phyloP scores from a whole-genome alignment of 2,113 vertebrate species.

The Colaptes auratus region DNA sequence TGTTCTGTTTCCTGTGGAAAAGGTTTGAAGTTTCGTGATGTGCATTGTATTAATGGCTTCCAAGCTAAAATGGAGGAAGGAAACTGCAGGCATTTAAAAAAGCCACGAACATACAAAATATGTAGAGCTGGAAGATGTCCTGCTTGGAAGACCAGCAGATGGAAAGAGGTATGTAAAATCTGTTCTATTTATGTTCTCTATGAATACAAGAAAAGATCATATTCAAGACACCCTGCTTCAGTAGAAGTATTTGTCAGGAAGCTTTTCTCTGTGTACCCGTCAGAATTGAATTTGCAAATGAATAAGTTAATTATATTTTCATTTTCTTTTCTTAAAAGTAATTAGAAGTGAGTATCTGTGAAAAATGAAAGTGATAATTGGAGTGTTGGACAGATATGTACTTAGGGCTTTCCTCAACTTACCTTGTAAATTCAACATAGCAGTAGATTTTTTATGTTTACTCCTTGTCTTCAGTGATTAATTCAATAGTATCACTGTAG shows the following conservation, averaged over 20 bases:
- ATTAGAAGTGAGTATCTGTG: not conserved
- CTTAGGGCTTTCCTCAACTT: not conserved
- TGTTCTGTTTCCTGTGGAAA: slow-evolving; percentile 94
- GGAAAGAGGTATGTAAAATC: slow-evolving; percentile 84
- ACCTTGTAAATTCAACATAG: not conserved
- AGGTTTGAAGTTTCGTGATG: slow-evolving; percentile 86
- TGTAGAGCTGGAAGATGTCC: slow-evolving; percentile 88
- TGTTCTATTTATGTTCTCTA: not conserved
- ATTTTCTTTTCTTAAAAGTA: not conserved
- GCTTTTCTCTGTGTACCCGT: not conserved
- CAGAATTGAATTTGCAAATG: accelerated
- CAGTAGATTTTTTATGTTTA: not conserved
- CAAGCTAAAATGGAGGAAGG: slow-evolving; percentile 79
- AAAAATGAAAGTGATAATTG: not conserved
- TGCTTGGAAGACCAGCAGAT: slow-evolving; percentile 87
- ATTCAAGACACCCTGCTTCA: not conserved
- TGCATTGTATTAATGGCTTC: slow-evolving; percentile 82
- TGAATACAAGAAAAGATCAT: not conserved
- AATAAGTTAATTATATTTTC: not conserved
- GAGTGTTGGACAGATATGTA: not conserved
- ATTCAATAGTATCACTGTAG: not conserved
- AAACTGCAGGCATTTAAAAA: slow-evolving; percentile 81
- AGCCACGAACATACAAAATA: slow-evolving; percentile 82
- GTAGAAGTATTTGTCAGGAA: not conserved
- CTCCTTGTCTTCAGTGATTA: not conserved